These are phyloP conservation scores for Percina caprodes DNA, from an alignment of 2,113 vertebrate genomes.

Conservation along the genomic window DNA sequence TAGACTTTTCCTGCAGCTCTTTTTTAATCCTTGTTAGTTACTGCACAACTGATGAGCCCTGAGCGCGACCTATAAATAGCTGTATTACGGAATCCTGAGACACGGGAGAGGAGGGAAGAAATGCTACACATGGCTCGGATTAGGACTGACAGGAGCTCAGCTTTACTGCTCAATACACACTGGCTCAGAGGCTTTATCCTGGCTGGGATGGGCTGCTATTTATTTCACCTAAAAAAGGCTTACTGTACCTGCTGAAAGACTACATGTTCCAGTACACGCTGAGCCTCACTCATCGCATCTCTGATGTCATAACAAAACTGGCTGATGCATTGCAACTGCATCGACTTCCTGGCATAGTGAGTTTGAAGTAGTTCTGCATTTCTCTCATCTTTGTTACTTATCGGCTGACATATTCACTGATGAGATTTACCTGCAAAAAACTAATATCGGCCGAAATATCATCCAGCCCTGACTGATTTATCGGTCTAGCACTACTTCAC, in stretches of 20 bases:
- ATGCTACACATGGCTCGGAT: conserved; percentile 69
- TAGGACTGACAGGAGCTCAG: conserved; percentile 41
- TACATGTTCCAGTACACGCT: conserved; percentile 37
- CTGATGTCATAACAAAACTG: conserved; percentile 7
- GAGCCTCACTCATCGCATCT: conserved; percentile 1
- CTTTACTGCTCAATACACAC: neutral
- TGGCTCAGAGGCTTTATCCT: conserved; percentile 58
- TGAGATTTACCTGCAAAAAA: neutral
- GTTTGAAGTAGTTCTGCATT: neutral
- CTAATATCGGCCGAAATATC: neutral
- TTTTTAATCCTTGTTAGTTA: conserved; percentile 45
- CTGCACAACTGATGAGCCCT: conserved; percentile 23
- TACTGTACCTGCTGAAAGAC: conserved; percentile 26
- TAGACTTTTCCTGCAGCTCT: conserved; percentile 50
- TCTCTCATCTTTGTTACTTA: neutral
- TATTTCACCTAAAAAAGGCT: conserved; percentile 58
- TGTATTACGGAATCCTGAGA: conserved; percentile 58
- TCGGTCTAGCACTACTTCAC: neutral
- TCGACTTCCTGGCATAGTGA: neutral
- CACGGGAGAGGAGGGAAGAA: conserved; percentile 43
- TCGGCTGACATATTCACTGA: no score
- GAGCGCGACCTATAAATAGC: conserved; percentile 73
- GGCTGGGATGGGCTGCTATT: conserved; percentile 32
- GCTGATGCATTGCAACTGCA: neutral
- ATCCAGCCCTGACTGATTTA: neutral